Evolutionary conservation across 1,140 invertebrate species (phyloP), one percentile per base, ranked within the genome.

Genomic region (Hylaeus anthracinus): DNA sequence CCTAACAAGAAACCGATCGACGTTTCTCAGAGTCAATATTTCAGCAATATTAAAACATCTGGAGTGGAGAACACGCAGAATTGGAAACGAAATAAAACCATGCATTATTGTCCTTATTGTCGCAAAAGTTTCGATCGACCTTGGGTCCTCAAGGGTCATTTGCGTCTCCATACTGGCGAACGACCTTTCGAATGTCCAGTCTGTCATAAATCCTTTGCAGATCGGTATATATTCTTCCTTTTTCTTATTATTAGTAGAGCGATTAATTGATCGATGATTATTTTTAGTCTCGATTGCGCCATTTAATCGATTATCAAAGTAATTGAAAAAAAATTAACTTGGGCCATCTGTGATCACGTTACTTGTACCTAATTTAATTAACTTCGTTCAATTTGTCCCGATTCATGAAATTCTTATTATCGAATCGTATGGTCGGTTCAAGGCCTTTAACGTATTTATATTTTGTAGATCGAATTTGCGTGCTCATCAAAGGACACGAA

Each of bases 161-260:
- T 95, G 51, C 92, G 96, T 1, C 93, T 95, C 2, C 96, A 96
- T 83, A 96, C 95, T 0, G 96, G 96, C 0, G 96, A 97, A 89
- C 91, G 95, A 48, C 96, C 96, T 1, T 96, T 96, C 79, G 93
- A 94, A 6, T 96, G 96, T 82, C 95, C 95, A 0, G 93, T 95
- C n/a, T 96, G 96, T 85, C 93, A 95, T 2, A 96, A 96, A 87
- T 95, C 95, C 0, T 97, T 97, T 89, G 96, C 96, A 51, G 96
- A 97, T 91, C 94, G 96, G 95, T 96, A 85, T 83, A 90, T 75
- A 63, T 72, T 37, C 8, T 3, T 60, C 15, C 37, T 14, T 9
- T 55, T 76, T 64, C 5, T 6, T 43, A 65, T 74, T 5, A 1
- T 5, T n/a, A 0, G 8, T 48, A 48, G 15, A 41, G 41, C 9